Evolutionary conservation across 2,888 invertebrate species (phyloP).

Genomic region (Clanis bilineata): DNA sequence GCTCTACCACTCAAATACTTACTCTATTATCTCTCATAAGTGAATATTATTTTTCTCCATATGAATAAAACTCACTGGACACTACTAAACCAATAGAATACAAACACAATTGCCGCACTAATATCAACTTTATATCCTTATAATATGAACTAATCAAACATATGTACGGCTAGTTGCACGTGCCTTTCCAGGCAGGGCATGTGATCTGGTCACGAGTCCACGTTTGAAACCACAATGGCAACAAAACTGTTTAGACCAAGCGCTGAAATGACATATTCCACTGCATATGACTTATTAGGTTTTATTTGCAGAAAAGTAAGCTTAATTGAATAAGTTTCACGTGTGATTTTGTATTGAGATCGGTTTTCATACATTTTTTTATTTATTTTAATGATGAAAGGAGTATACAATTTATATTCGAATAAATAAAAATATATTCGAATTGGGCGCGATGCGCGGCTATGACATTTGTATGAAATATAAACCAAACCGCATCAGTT

Average conservation of each 20-base stretch:
- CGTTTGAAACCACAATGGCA: not conserved
- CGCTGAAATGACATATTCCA: constrained; percentile 15
- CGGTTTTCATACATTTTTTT: not conserved
- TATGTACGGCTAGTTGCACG: not conserved
- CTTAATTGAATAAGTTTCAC: not conserved
- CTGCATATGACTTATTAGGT: not conserved
- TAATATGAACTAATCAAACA: not conserved
- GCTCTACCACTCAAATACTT: too few species aligned
- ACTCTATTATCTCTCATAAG: too few species aligned
- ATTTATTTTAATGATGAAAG: too few species aligned
- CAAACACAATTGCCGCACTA: not conserved
- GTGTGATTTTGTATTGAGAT: not conserved
- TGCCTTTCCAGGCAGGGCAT: not conserved
- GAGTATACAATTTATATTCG: too few species aligned
- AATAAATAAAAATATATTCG: too few species aligned
- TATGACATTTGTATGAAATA: too few species aligned
- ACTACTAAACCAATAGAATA: not conserved
- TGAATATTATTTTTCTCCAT: too few species aligned
- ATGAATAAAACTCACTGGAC: too few species aligned
- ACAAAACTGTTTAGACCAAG: not conserved
- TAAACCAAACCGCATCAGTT: too few species aligned
- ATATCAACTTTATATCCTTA: not conserved
- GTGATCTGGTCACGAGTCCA: not conserved
- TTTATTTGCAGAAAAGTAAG: not conserved
- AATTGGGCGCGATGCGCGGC: too few species aligned